These are phyloP conservation scores for Hozukius guyotensis DNA, from an alignment of 2,797 vertebrate genomes.

Conservation along the genomic window DNA sequence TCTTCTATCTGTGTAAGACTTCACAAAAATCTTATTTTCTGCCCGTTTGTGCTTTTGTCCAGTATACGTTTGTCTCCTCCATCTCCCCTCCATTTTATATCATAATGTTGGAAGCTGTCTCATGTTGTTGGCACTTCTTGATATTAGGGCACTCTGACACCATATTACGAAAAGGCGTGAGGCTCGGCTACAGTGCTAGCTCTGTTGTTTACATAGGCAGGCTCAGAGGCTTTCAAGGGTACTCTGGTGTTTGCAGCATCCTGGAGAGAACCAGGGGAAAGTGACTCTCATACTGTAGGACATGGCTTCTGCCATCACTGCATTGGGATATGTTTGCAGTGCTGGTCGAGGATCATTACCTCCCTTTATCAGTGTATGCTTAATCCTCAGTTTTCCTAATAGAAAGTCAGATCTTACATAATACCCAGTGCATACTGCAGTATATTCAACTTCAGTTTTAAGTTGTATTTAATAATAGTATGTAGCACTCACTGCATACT, in stretches of 20 bases:
- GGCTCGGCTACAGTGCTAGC: neutral
- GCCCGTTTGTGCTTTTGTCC: neutral
- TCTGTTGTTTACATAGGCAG: slow-evolving; percentile 55
- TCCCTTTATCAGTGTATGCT: slow-evolving; percentile 25
- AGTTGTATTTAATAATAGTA: neutral
- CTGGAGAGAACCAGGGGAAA: neutral
- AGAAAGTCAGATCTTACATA: neutral
- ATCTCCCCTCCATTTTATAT: slow-evolving; percentile 1
- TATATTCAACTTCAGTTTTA: neutral
- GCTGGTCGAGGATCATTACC: slow-evolving; percentile 20
- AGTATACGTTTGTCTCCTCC: neutral
- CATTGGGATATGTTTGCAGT: neutral
- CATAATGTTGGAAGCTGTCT: slow-evolving; percentile 1
- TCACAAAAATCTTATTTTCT: neutral
- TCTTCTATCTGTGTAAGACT: neutral
- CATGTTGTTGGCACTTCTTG: slow-evolving; percentile 19
- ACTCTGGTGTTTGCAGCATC: slow-evolving; percentile 21
- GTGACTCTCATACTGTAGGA: slow-evolving; percentile 2
- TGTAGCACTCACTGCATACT: neutral
- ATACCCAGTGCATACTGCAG: neutral
- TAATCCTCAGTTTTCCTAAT: slow-evolving; percentile 4
- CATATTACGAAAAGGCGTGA: slow-evolving; percentile 64
- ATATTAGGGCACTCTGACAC: slow-evolving; percentile 25
- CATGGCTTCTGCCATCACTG: neutral
- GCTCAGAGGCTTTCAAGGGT: slow-evolving; percentile 35